A percentile compares a stretch with the other conserved stretches of the same genome.
These are phyloP conservation scores for Drosophila ohnishii DNA, from an alignment of 1,140 invertebrate species.

Conservation along the genomic window DNA sequence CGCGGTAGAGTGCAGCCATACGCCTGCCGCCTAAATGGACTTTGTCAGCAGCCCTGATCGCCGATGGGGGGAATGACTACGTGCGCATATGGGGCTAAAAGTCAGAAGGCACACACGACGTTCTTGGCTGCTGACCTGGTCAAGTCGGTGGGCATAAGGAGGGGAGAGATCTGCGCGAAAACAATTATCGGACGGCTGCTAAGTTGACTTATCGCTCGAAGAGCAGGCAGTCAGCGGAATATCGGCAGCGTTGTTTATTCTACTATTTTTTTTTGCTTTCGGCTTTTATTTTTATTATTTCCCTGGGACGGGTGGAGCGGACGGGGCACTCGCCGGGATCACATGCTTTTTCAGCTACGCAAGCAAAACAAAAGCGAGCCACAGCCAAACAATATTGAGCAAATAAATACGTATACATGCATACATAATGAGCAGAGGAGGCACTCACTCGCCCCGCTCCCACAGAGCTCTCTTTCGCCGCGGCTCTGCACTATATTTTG, in stretches of 20 bases:
- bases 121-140: slow-evolving; percentile 45
- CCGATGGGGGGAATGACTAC: slow-evolving; percentile 8
- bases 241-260: slow-evolving; percentile 48
- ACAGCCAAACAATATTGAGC: slow-evolving; percentile 72
- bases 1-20: slow-evolving; percentile 17
- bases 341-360: slow-evolving; percentile 81
- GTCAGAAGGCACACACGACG: slow-evolving; percentile 27
- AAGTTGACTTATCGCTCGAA: slow-evolving; percentile 45
- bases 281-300: slow-evolving; percentile 57
- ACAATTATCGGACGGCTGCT: slow-evolving; percentile 62
- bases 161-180: slow-evolving; percentile 43
- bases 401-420: slow-evolving; percentile 48
- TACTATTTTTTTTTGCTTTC: slow-evolving; percentile 49
- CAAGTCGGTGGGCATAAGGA: slow-evolving; percentile 3
- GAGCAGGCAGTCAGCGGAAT: slow-evolving; percentile 5
- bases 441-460: neutral
- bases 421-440: slow-evolving; percentile 38
- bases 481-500: slow-evolving; percentile 44
- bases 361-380: slow-evolving; percentile 78
- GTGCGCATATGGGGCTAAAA: slow-evolving; percentile 35
- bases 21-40: slow-evolving; percentile 32
- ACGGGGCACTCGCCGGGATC: slow-evolving; percentile 65
- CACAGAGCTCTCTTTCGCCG: slow-evolving; percentile 1
- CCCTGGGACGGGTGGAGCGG: slow-evolving; percentile 4
- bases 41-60: slow-evolving; percentile 47